These are phyloP conservation scores for Ceratoteleas bidentatus DNA, from an alignment of 1,140 invertebrate species.

Conservation along the genomic window DNA sequence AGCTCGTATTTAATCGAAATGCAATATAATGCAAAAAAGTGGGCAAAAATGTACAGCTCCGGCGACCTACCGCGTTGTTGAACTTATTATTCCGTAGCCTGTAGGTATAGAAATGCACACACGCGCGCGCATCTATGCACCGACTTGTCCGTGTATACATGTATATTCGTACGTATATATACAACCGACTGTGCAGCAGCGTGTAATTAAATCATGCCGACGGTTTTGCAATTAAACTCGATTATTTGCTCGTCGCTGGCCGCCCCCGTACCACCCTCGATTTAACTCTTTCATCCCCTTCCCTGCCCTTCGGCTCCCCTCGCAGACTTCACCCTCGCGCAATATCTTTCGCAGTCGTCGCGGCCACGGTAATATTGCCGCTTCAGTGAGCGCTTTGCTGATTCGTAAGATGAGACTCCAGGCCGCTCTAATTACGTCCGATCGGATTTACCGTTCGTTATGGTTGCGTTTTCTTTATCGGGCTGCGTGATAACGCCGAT, in stretches of 20 bases:
- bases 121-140: conserved; percentile 57
- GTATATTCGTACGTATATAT: conserved; percentile 24
- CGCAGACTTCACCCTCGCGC: conserved; percentile 67
- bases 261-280: conserved; percentile 71
- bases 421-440: conserved; percentile 72
- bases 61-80: conserved; percentile 68
- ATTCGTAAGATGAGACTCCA: conserved; percentile 74
- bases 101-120: conserved; percentile 67
- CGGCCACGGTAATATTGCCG: conserved; percentile 72
- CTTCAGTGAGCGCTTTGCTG: conserved; percentile 66
- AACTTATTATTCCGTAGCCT: conserved; percentile 69
- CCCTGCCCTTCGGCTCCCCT: conserved; percentile 44
- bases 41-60: conserved; percentile 62
- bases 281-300: conserved; percentile 79
- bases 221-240: conserved; percentile 83
- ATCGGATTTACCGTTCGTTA: conserved; percentile 56
- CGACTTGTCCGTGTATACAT: conserved; percentile 31
- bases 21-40: conserved; percentile 68
- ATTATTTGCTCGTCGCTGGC: conserved; percentile 81
- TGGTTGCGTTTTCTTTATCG: conserved; percentile 46
- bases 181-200: conserved; percentile 69
- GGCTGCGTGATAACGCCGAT: conserved; percentile 42
- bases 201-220: conserved; percentile 82
- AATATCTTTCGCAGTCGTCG: conserved; percentile 75
- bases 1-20: conserved; percentile 68